Evolutionary conservation across 1,140 invertebrate species (phyloP).

Genomic region (Aphis craccivora): DNA sequence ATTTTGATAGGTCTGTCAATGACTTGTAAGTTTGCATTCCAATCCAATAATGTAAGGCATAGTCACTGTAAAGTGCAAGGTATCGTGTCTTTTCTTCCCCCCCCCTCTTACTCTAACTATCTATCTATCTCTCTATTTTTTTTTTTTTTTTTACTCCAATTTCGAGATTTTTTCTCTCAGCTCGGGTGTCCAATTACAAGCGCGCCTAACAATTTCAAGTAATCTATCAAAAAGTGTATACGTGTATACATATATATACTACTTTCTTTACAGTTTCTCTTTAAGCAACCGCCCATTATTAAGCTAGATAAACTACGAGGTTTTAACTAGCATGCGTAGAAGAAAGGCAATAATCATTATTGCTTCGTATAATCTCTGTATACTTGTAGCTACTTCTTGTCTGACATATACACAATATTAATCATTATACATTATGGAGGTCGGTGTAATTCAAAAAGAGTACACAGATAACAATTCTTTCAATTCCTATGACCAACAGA

Average conservation of each 20-base stretch:
- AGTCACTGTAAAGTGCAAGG: background rate
- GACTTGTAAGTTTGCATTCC: background rate
- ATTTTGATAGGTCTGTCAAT: background rate
- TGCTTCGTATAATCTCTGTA: conserved; percentile 17
- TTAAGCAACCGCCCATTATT: background rate
- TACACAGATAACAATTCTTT: conserved; percentile 1
- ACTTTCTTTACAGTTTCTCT: conserved; percentile 44
- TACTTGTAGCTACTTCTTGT: background rate
- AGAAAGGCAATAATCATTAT: background rate
- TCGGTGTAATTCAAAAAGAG: background rate
- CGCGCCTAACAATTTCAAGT: background rate
- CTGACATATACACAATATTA: background rate
- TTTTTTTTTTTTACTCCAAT: background rate
- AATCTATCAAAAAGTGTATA: background rate
- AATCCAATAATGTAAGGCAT: background rate
- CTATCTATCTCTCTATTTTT: background rate
- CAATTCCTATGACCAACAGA: background rate
- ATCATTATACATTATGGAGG: background rate
- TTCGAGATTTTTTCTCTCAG: background rate
- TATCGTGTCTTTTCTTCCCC: background rate
- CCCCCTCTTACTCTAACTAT: background rate
- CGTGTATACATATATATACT: background rate
- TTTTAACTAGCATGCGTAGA: conserved; percentile 17
- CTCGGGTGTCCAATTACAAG: background rate
- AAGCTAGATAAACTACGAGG: background rate